Evolutionary conservation across 2,113 vertebrate genomes (phyloP).

Genomic region (Hippolais icterina): DNA sequence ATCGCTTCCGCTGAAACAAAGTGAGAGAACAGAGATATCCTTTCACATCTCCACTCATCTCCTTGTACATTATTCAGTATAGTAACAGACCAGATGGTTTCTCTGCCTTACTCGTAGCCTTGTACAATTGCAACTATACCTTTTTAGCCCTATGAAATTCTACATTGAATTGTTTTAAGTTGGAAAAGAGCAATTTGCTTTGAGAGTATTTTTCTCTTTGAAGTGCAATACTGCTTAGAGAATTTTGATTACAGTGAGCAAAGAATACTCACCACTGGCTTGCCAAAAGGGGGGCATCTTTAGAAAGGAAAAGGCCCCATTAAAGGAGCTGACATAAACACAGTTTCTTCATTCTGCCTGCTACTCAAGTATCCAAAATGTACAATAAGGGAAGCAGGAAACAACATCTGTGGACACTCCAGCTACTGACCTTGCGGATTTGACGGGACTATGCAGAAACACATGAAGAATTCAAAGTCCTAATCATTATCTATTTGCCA

Average conservation of each 20-base stretch:
- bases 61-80: accelerated
- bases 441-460: accelerated
- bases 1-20: accelerated
- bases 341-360: neutral
- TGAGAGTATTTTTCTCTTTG: neutral
- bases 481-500: accelerated
- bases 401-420: accelerated
- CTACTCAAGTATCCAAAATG: neutral
- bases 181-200: neutral
- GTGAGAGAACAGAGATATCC: accelerated
- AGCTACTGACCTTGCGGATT: neutral
- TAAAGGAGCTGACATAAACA: neutral
- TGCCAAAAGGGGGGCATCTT: neutral
- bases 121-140: accelerated
- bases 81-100: neutral
- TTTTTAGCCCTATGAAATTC: neutral
- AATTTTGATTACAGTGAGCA: neutral
- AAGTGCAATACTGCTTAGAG: neutral
- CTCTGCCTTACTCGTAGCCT: neutral
- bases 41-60: neutral
- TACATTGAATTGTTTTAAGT: neutral
- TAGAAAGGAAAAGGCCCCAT: neutral
- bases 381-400: neutral
- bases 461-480: accelerated
- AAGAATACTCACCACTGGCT: neutral